A percentile compares a stretch with the other conserved stretches of the same genome.
Conservation (phyloP, 1,140 invertebrate genomes). For the Acromyrmex charruanus region DNA sequence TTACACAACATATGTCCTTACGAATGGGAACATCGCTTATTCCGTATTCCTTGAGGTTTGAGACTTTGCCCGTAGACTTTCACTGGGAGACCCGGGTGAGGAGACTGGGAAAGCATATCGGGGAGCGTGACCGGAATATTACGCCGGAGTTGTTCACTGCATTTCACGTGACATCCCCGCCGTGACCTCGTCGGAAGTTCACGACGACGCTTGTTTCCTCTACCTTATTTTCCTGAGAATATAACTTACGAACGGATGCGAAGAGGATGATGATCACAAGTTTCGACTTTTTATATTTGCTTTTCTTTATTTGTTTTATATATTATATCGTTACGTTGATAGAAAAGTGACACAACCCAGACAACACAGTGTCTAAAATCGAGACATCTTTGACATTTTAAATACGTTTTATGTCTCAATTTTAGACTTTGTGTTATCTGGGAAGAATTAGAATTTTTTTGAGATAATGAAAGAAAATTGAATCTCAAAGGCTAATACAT, state of each 20-base stretch:
- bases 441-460: no score
- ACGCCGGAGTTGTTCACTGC: not conserved
- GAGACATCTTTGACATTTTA: no score
- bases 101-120: constrained; percentile 53
- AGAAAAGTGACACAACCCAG: not conserved
- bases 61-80: constrained; percentile 79
- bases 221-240: not conserved
- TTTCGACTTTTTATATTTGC: not conserved
- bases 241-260: constrained; percentile 25
- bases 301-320: not conserved
- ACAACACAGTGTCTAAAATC: no score
- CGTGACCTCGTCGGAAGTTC: constrained; percentile 59
- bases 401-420: no score
- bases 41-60: constrained; percentile 79
- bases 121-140: constrained; percentile 80
- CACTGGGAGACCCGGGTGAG: constrained; percentile 77
- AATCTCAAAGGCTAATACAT: no score
- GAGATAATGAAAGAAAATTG: no score
- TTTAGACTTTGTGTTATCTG: no score
- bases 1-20: constrained; percentile 82
- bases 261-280: not conserved
- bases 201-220: constrained; percentile 27
- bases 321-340: no score
- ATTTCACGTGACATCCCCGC: constrained; percentile 24
- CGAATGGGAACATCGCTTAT: constrained; percentile 72